These are phyloP conservation scores for Eristalis arbustorum DNA, from an alignment of 2,888 invertebrate species.

Conservation along the genomic window DNA sequence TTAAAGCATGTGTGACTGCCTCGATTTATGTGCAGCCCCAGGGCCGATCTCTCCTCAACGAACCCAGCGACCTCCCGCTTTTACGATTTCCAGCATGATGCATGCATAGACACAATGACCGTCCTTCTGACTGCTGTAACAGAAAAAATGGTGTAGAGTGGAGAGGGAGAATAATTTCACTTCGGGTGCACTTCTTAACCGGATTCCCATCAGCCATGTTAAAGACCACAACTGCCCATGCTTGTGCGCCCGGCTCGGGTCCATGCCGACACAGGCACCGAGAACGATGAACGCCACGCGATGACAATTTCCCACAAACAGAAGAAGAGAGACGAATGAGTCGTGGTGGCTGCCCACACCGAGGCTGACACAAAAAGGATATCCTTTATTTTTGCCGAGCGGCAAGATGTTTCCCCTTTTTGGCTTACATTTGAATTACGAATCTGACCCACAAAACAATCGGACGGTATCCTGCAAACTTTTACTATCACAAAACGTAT, in stretches of 20 bases:
- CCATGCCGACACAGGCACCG: constrained; percentile 23
- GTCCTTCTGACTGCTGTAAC: background rate
- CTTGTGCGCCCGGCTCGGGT: background rate
- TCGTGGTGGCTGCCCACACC: constrained; percentile 19
- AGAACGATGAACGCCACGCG: constrained; percentile 57
- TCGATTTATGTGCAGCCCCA: background rate
- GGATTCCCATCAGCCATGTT: constrained; percentile 63
- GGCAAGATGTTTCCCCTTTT: constrained; percentile 45
- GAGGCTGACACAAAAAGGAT: constrained; percentile 57
- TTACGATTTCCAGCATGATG: constrained; percentile 1
- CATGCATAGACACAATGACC: background rate
- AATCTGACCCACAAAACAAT: constrained; percentile 68
- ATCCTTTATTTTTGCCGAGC: constrained; percentile 47
- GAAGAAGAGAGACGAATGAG: constrained; percentile 5
- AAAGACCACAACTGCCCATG: constrained; percentile 44
- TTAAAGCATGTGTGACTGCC: constrained; percentile 20
- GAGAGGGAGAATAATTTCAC: constrained; percentile 24
- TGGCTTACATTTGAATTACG: constrained; percentile 60
- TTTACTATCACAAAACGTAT: constrained; percentile 69
- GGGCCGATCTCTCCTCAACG: background rate
- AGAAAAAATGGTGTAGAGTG: too few species aligned
- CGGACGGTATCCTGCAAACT: constrained; percentile 54
- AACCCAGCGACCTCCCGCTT: constrained; percentile 1
- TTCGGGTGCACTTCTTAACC: constrained; percentile 60
- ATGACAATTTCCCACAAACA: constrained; percentile 57